Evolutionary conservation across 2,888 invertebrate genomes (phyloP), one percentile per base, ranked within the genome.

Genomic region (Pollenia angustigena): DNA sequence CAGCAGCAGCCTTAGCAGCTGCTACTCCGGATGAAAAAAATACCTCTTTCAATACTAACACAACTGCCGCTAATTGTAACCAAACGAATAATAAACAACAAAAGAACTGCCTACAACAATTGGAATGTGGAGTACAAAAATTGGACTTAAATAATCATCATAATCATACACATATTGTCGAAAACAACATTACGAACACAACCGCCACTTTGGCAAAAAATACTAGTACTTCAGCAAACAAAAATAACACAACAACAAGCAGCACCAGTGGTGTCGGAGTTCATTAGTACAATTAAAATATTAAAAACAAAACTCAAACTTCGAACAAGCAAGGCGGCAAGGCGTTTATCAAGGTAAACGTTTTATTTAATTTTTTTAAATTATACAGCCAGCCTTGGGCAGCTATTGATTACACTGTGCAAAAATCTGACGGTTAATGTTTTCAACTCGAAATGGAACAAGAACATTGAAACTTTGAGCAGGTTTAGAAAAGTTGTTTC

Each of bases 121-220:
- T 93, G 58, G 93, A 93, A 88, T 90, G 89, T 71, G 93, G 92
- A 88, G 91, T 93, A 85, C 93, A 93, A 86, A 93, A 93, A 85
- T 88, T 93, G 72, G 93, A 93, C 88, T 88, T 93, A 81, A 93
- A 92, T 92, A 83, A 92, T 92, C 85, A 93, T 92, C 89, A 72
- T 42, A 69, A 54, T 32, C 68, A 42, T 66, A 18, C 18, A 23
- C 40, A 62, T 42, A 16, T 58, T 18, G 23, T 23, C 14, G 68
- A 69, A 16, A 58, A 23, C 42, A 62, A 52, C 56, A 64, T 52
- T 32, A 81, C 40, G 40, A 71, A 40, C 3, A 56, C n/a, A 14
- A 16, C 68, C 18, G 18, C 74, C 18, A 64, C 52, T 6, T 66
- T 11, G 11, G 6, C 48, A 11, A 72, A 68, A 11, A 64, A 60